Base-by-base conservation (phyloP, 2,888 invertebrate species). In the Mellilla xanthometata region DNA sequence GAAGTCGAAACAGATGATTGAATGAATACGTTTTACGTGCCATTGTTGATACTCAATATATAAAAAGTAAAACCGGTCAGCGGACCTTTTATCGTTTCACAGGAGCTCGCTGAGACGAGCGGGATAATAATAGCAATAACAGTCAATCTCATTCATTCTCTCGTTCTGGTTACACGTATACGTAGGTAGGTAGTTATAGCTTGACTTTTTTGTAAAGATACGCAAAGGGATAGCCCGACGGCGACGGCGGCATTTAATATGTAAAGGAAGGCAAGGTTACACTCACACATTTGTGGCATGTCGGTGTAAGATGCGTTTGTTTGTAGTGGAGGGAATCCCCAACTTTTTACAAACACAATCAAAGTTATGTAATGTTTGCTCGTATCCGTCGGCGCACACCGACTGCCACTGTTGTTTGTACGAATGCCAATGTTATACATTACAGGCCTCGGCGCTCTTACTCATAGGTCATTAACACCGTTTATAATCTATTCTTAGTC, bases 331-430 rank as follows among this genome's bases (percentile, higher is more conserved):
- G 89, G 89, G 89, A 86, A 84, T 89, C 86, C 88, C 89, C 89
- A 86, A 87, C 82, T 88, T 89, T 89, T 89, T 89, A 89, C 87
- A 81, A 87, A 89, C 89, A 88, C 88, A 89, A 88, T 88, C 88
- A 88, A 86, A 88, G 86, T 89, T 89, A 88, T 89, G 88, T 88
- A 88, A 88, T 85, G 86, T 86, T 85, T 86, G 82, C 77, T 79
- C 76, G 85, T 81, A 84, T 81, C 83, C 84, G 85, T 76, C 80
- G 77, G 70, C 79, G 74, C 75, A 72, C 73, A 72, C 72, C 58
- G 66, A 63, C 72, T 70, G 77, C 81, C 71, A 74, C 84, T 76
- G 80, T 80, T 82, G 78, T 83, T 83, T 83, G 81, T 81, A 79
- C 72, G 81, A 83, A 81, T 86, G 80, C 82, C 85, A 84, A 85